Base-by-base conservation (phyloP, 2,888 invertebrate genomes). In the Molorchus minor region DNA sequence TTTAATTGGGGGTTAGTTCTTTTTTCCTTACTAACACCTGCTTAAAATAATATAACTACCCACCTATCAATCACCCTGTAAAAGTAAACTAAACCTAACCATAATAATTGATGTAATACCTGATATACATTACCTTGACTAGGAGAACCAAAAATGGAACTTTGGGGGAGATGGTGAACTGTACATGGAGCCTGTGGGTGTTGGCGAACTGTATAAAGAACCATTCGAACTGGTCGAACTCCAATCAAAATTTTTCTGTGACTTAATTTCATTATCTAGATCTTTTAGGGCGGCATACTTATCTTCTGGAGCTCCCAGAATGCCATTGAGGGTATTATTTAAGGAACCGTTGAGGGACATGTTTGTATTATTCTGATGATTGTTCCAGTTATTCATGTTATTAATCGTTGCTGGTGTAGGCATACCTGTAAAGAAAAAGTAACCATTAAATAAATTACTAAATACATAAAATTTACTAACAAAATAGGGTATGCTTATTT, bases 211-310 rank as follows among this genome's bases (percentile, higher is more conserved):
- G 62, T 80, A 80, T 33, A 77, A 65, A 5, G 79, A 80, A 54
- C 80, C 77, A 64, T 78, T 79, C 21, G 78, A 79, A 25, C 76
- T 61, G 21, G 77, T 73, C 44, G 77, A 75, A 58, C 68, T 75
- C 79, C 78, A 79, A 56, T 79, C 79, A 13, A 65, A 7, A 20
- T 67, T 62, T 17, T 67, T 68, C 73, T 87, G 86, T 64, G 84
- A 83, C 72, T 89, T 86, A 71, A 89, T 80, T 73, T 88, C 89
- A 77, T 87, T 84, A 79, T 97, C 96, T 74, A 98, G 86, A 82
- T 96, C 96, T 81, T 96, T 95, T 60, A 98, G 85, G 47, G 97
- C 96, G 67, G 97, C 96, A 82, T 98, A 98, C 70, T 94, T 90
- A 82, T 98, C 97, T 83, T 91, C 93, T 75, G 87, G 77, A n/a